Base-by-base conservation (phyloP, 23 tunicate species). In the Aplidium turbinatum region DNA sequence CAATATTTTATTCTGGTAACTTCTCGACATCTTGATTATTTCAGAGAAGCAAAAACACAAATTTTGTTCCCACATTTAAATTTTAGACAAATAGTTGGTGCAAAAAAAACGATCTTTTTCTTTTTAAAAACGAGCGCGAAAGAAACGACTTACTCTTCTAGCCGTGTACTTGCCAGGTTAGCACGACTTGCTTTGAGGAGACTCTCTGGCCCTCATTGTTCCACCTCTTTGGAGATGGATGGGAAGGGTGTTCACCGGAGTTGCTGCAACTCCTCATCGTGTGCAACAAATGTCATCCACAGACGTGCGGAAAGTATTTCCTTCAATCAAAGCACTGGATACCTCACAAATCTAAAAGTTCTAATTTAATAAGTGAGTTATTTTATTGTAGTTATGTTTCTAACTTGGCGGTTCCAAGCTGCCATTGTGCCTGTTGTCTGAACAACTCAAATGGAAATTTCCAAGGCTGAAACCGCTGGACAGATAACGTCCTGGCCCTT, bases 301-400 rank as follows among this genome's bases (percentile, higher is more conserved):
- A 83, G 24, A 63, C 68, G 3, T 90, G 97, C 55, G 82, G 73
- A n/a, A 83, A 72, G 47, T 57, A 71, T 0, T 90, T 82, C 47
- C 53, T 90, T 4, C 74, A 78, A 78, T 35, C 82, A 6, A 51
- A 65, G 32, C 78, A 83, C 31, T 90, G 97, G 97, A 72, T 83
- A 29, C 57, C 65, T 20, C 39, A 61, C 26, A 82, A 82, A 24
- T 70, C 84, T 1, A 73, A 72, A 52, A 82, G 71, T 42, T 42
- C 13, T 42, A 42, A 16, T 42, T 9, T 42, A 9, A 9, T 42
- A 42, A n/a, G 21, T n/a, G n/a, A n/a, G n/a, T n/a, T n/a, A n/a
- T n/a, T n/a, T n/a, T n/a, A n/a, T n/a, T n/a, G n/a, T n/a, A n/a
- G n/a, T n/a, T n/a, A n/a, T n/a, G n/a, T n/a, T n/a, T n/a, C n/a